Evolutionary conservation across 2,113 vertebrate genomes (phyloP).

Genomic region (Ciconia stormi): DNA sequence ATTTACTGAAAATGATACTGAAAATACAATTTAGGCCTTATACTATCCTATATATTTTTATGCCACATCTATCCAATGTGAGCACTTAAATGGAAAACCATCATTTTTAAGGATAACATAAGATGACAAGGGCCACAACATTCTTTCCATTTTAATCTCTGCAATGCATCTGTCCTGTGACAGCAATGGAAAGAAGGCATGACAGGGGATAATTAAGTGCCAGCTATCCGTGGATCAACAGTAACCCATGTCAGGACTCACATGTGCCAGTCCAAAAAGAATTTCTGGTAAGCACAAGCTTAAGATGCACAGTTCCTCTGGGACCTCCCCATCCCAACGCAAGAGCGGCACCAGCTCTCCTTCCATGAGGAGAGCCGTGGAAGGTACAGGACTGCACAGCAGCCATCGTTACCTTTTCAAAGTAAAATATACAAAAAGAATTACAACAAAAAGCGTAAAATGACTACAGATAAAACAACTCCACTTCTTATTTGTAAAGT

Average conservation of each 20-base stretch:
- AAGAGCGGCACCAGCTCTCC: neutral
- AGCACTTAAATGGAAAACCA: neutral
- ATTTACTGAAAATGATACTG: neutral
- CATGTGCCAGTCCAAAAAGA: neutral
- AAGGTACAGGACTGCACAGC: neutral
- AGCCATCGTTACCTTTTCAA: neutral
- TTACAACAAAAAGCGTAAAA: neutral
- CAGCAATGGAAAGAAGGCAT: neutral
- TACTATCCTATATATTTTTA: neutral
- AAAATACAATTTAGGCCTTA: neutral
- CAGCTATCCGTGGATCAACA: neutral
- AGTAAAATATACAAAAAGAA: neutral
- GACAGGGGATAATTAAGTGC: neutral
- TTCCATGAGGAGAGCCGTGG: neutral
- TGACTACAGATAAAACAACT: neutral
- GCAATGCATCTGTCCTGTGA: neutral
- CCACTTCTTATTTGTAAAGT: neutral
- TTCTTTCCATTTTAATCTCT: neutral
- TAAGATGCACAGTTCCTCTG: neutral
- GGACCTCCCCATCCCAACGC: neutral
- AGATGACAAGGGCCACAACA: neutral
- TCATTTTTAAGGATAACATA: neutral
- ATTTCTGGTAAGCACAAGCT: neutral
- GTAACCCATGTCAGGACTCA: neutral
- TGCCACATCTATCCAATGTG: neutral